phyloP scores from a whole-genome alignment of 2,797 vertebrate species.

The Halcyon smyrnensis region DNA sequence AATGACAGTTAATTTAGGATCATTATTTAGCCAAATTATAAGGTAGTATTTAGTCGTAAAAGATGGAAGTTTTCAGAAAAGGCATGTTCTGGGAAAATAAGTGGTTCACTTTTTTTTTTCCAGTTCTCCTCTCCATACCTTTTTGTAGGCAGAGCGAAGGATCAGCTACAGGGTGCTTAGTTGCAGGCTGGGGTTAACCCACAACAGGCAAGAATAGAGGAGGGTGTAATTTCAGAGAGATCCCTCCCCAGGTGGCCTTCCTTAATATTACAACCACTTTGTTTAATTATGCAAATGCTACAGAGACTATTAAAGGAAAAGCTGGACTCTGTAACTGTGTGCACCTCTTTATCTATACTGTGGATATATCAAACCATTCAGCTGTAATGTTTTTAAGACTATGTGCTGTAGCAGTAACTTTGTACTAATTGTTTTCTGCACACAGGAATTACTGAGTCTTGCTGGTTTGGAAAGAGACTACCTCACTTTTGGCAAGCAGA shows the following conservation, averaged over 20 bases:
- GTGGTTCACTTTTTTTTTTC: background rate
- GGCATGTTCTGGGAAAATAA: background rate
- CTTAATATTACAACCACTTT: conserved; percentile 6
- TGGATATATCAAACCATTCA: background rate
- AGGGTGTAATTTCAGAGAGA: background rate
- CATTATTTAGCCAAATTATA: background rate
- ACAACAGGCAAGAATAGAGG: background rate
- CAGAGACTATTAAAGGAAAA: conserved; percentile 7
- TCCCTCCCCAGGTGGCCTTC: background rate
- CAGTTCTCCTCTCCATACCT: background rate
- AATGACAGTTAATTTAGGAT: background rate
- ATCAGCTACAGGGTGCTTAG: background rate
- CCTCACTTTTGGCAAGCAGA: background rate
- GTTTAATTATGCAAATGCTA: conserved; percentile 18
- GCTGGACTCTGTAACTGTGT: background rate
- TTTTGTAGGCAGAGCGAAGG: background rate
- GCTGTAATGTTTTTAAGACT: background rate
- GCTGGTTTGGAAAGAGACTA: background rate
- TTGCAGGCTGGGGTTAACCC: background rate
- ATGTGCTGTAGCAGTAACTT: background rate
- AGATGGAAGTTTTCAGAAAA: background rate
- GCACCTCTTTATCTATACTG: background rate
- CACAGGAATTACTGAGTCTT: background rate
- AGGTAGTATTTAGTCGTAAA: background rate
- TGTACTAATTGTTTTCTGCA: background rate